Evolutionary conservation across 53 echinoderm and acorn worm genomes (phyloP), one percentile per base, ranked within the genome.

Genomic region (Glandiceps talaboti): DNA sequence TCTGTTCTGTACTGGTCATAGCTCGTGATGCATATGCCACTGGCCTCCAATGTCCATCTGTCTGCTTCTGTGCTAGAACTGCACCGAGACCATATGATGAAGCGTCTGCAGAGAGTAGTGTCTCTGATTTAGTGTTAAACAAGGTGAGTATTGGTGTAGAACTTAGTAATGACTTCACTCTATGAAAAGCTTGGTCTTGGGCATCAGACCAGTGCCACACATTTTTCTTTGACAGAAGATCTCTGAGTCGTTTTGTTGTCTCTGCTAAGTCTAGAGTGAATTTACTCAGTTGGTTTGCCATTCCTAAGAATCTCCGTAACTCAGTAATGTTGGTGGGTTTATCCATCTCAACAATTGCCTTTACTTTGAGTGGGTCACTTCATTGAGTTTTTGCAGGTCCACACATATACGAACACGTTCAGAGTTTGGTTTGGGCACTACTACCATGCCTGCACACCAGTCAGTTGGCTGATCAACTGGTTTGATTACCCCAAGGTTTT

Each of bases 361-460:
- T n/a, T n/a, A n/a, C n/a, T n/a, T n/a, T n/a, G n/a, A n/a, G 29
- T 73, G 10, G 0, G 88, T 81, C 1, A 78, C 73, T 76, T 88
- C 83, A 77, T 87, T 89, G 0, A 87, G 85, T 33, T 85, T 75
- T 25, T 78, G 85, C 1, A 82, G 86, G 45, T 89, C 92, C 0
- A 89, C 85, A 79, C 89, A 92, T n/a, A 92, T 84, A 28, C 86
- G 74, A 0, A 89, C 27, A 27, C 75, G 25, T 6, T 87, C 91
- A n/a, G n/a, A n/a, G 75, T 87, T 86, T 1, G 30, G 28, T 79
- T 92, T 92, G 29, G 82, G 88, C 27, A 87, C 87, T 26, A 80
- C 73, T 0, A 90, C 90, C 0, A 90, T 87, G 31, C 81, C 84
- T 0, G 89, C 74, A 85, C 87, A 89, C 89, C 87, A 92, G 0